Evolutionary conservation across 2,113 vertebrate genomes (phyloP).

Genomic region (Erinaceus europaeus): DNA sequence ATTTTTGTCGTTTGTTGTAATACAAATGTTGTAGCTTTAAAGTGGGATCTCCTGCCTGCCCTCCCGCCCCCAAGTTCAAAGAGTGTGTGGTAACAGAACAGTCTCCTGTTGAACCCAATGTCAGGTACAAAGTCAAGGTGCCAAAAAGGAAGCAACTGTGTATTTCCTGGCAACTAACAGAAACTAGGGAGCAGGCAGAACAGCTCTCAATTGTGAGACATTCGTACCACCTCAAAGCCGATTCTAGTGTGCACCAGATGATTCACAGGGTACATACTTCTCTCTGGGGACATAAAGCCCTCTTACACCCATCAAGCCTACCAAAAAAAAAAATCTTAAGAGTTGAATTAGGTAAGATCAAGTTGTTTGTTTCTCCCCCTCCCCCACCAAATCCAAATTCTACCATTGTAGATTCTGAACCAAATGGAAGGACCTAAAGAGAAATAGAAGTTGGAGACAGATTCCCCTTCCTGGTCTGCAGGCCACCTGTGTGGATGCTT

Average conservation of each 20-base stretch:
- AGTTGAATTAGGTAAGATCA: neutral
- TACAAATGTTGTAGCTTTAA: conserved; percentile 42
- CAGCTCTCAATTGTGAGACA: neutral
- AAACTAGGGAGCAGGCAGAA: neutral
- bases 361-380: no score
- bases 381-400: no score
- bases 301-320: no score
- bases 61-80: conserved; percentile 57
- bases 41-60: conserved; percentile 29
- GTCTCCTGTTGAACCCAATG: conserved; percentile 39
- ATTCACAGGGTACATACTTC: neutral
- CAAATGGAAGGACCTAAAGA: neutral
- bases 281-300: neutral
- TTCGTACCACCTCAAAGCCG: neutral
- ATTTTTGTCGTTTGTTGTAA: conserved; percentile 43
- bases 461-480: neutral
- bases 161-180: conserved; percentile 33
- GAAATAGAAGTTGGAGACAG: neutral
- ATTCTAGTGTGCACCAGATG: neutral
- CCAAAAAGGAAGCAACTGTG: neutral
- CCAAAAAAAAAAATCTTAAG: neutral
- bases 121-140: conserved; percentile 55
- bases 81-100: conserved; percentile 47
- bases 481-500: no score
- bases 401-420: neutral